Evolutionary conservation across 2,797 vertebrate genomes (phyloP).

Genomic region (Kryptolebias ocellatus): DNA sequence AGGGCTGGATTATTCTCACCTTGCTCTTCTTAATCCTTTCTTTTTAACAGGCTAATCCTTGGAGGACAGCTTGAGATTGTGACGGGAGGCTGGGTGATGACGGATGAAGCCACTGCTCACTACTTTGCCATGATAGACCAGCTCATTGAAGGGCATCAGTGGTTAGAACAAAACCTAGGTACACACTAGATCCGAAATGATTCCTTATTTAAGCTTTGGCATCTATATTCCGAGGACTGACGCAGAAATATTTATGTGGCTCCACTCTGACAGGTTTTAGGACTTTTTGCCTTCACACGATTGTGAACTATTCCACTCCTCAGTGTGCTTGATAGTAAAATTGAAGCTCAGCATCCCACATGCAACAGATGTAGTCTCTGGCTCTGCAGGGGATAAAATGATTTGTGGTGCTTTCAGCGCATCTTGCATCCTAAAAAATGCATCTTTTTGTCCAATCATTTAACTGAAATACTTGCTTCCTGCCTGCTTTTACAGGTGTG

Average conservation of each 20-base stretch:
- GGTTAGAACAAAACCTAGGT: constrained; percentile 96
- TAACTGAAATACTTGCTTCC: constrained; percentile 32
- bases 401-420: constrained; percentile 34
- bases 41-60: constrained; percentile 78
- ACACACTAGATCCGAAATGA: constrained; percentile 33
- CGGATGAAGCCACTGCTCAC: constrained; percentile 94
- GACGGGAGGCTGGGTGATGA: constrained; percentile 98
- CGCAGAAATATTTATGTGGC: constrained; percentile 1
- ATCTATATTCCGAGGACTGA: constrained; percentile 14
- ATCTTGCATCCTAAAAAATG: constrained; percentile 36
- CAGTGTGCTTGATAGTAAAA: constrained; percentile 22
- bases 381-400: constrained; percentile 45
- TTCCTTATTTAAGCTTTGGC: not conserved
- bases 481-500: constrained; percentile 78
- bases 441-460: constrained; percentile 16
- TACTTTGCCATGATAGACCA: constrained; percentile 98
- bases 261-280: constrained; percentile 5
- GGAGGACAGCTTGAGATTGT: constrained; percentile 94
- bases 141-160: constrained; percentile 98
- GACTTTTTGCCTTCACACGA: not conserved
- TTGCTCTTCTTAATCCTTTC: constrained; percentile 62
- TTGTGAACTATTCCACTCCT: constrained; percentile 14
- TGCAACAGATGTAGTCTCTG: constrained; percentile 37
- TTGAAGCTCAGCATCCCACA: constrained; percentile 24
- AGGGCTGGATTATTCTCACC: constrained; percentile 64